Evolutionary conservation across 2,113 vertebrate species (phyloP), one percentile per base, ranked within the genome.

Genomic region (Aix galericulata): DNA sequence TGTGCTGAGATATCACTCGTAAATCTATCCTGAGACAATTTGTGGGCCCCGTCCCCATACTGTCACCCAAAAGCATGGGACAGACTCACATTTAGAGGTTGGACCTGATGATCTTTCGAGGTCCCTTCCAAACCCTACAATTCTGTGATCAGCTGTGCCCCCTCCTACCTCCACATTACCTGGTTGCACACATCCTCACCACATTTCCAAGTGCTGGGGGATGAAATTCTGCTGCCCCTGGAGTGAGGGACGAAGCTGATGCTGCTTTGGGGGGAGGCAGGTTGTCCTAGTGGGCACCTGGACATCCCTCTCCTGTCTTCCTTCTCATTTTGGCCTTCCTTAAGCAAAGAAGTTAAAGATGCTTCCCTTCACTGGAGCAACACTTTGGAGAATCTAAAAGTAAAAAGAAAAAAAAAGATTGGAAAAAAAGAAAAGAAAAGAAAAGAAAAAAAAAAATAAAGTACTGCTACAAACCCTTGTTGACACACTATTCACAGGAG

Each of bases 161-260:
- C 2, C 23, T 58, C 42, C 36, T 46, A 34, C 38, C n/a, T 71
- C 50, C n/a, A 5, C 1, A 2, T 4, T 22, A 5, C 25, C 5
- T 1, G 34, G 11, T 23, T 32, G 18, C 29, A 27, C 17, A 46
- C 3, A 0, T 74, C 55, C 48, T 69, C 32, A 13, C 4, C 3
- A 2, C 17, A 26, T n/a, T 17, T 8, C 53, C 26, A 48, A 21
- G 23, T 6, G 34, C 32, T 27, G 31, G 32, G 14, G 74, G 69
- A 8, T 55, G n/a, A 4, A 42, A 20, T 14, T 32, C 67, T 62
- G 46, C 34, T 67, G 64, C 36, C 29, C 38, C 59, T 32, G 8
- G 9, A 29, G 31, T 0, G 2, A 76, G 48, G 63, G 25, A 7
- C 62, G 29, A 34, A 42, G 34, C 5, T 0, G 15, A 20, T 25